Evolutionary conservation across 2,888 invertebrate species (phyloP).

Genomic region (Acanthopleura granulata): DNA sequence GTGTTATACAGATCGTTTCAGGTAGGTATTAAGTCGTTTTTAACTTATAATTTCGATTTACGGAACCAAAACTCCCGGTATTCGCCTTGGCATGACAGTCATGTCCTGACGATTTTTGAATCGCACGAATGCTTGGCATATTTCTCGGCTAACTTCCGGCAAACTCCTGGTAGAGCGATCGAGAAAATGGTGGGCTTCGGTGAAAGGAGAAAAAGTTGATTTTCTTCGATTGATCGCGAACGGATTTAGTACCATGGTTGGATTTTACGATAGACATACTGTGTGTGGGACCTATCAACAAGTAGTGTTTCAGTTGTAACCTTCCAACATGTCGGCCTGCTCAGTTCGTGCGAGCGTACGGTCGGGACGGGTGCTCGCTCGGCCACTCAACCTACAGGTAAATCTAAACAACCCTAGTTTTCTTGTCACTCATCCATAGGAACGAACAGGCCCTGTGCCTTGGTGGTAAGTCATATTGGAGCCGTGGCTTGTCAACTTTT

Average conservation of each 20-base stretch:
- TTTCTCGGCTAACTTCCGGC: constrained; percentile 67
- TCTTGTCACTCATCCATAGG: no score
- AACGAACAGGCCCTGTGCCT: no score
- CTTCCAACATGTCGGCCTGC: constrained; percentile 12
- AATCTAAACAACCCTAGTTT: no score
- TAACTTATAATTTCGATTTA: constrained; percentile 24
- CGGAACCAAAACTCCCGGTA: constrained; percentile 36
- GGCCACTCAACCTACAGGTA: no score
- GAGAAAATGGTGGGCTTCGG: constrained; percentile 11
- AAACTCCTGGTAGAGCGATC: background rate
- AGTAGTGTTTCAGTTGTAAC: background rate
- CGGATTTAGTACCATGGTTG: background rate
- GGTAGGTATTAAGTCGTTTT: constrained; percentile 70
- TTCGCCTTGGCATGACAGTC: constrained; percentile 52
- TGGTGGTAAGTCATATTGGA: no score
- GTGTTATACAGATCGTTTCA: constrained; percentile 78
- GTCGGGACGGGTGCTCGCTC: no score
- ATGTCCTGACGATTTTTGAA: constrained; percentile 65
- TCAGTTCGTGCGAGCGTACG: no score
- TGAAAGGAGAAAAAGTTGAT: constrained; percentile 13
- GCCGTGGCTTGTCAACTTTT: no score
- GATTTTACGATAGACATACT: constrained; percentile 1
- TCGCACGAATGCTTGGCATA: constrained; percentile 70
- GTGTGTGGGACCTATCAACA: constrained; percentile 10
- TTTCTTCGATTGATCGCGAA: constrained; percentile 7